Evolutionary conservation across 2,888 invertebrate species (phyloP).

Genomic region (Dicranocentrus wangi): DNA sequence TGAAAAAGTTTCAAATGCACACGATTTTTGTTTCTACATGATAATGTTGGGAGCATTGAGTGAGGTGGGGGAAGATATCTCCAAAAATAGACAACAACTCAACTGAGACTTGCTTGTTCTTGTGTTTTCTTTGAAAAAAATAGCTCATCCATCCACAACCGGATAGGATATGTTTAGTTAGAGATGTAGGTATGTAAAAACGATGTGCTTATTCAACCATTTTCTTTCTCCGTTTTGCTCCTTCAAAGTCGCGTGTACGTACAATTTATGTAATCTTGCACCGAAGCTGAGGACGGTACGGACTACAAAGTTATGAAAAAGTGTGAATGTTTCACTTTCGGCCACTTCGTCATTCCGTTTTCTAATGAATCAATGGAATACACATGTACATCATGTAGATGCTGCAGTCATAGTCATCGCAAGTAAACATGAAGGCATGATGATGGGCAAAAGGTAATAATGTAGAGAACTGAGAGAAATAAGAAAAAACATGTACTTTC

Average conservation of each 20-base stretch:
- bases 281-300: not conserved
- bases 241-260: not conserved
- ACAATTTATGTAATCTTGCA: not conserved
- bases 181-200: not conserved
- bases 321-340: not conserved
- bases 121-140: slow-evolving; percentile 10
- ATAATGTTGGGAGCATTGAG: not conserved
- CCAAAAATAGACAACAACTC: slow-evolving; percentile 64
- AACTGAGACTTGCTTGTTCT: slow-evolving; percentile 56
- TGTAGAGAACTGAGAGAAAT: not conserved
- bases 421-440: not conserved
- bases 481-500: not conserved
- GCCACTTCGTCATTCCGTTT: not conserved
- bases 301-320: not conserved
- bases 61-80: slow-evolving; percentile 26
- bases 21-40: not conserved
- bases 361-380: not conserved
- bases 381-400: not conserved
- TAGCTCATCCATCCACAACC: slow-evolving; percentile 5
- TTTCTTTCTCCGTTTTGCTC: not conserved
- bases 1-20: not conserved
- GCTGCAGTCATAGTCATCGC: not conserved
- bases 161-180: not conserved
- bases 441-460: not conserved
- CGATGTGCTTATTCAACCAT: slow-evolving; percentile 10